Conservation (phyloP, 2,888 invertebrate genomes). For the Phortica okadai region DNA sequence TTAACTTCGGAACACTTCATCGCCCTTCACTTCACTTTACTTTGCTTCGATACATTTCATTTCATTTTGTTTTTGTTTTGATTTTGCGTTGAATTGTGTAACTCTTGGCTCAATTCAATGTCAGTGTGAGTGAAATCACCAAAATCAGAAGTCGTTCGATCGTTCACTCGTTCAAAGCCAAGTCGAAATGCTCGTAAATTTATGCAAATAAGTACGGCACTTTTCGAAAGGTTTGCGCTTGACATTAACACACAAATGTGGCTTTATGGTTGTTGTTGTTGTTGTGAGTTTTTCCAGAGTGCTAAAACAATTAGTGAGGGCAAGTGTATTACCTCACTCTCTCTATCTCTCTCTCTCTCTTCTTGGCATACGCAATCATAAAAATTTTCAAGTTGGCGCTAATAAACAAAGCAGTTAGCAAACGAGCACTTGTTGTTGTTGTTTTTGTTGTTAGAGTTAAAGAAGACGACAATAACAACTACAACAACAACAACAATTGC, state of each 20-base stretch:
- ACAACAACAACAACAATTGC: neutral
- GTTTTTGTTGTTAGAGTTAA: neutral
- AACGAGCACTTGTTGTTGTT: neutral
- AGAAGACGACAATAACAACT: neutral
- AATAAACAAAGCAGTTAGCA: slow-evolving; percentile 9
- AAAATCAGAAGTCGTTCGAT: neutral
- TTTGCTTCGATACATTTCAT: neutral
- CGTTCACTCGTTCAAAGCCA: slow-evolving; percentile 35
- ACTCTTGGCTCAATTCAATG: slow-evolving; percentile 63
- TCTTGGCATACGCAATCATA: neutral
- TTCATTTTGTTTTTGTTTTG: neutral
- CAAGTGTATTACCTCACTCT: neutral
- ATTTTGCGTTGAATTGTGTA: slow-evolving; percentile 53
- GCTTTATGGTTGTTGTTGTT: neutral
- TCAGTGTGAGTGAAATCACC: slow-evolving; percentile 62
- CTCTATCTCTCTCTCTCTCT: neutral
- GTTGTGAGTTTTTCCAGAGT: neutral
- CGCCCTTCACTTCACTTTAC: neutral
- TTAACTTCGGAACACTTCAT: neutral
- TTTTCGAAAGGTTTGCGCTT: slow-evolving; percentile 28
- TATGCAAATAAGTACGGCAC: slow-evolving; percentile 25
- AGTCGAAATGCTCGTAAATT: slow-evolving; percentile 50
- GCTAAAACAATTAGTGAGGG: neutral
- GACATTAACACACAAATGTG: slow-evolving; percentile 14
- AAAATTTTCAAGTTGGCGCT: slow-evolving; percentile 24